Evolutionary conservation across 2,888 invertebrate species (phyloP), one percentile per base, ranked within the genome.

Genomic region (Mactromeris polynyma): DNA sequence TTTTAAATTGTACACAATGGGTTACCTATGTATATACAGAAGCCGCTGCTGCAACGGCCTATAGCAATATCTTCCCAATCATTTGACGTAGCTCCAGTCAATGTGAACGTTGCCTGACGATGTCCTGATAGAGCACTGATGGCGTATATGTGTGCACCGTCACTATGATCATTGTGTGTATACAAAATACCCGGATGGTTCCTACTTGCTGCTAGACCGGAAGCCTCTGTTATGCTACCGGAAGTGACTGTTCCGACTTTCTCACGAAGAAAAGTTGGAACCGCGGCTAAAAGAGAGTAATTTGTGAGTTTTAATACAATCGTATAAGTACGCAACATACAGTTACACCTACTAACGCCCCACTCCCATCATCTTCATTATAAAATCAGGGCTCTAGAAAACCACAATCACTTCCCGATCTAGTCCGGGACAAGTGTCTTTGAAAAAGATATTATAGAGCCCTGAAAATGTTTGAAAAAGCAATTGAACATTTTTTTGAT

Each of bases 11-110:
- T 2, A 6, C 80, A 64, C 17, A 36, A 64, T 36, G 9, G 19
- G 1, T 64, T 54, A 85, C 85, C 85, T 54, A 85, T 64, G 58
- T 80, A 85, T 21, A 85, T 69, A 51, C 88, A 90, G 31, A 42
- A 78, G 4, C 73, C 81, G 78, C 54, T 78, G 80, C 64, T 33
- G 73, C 94, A 94, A 17, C 87, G 87, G 0, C 93, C 94, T 9
- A 92, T 80, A 40, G 93, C 92, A 17, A 94, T 81, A 80, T 93
- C 93, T 77, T 94, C 94, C 91, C 91, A 93, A 86, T 94, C 93
- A 17, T 87, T 78, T 64, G 92, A 92, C 0, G 42, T 26, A 0
- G 86, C 91, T 1, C 86, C 86, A 4, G 33, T 73, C n/a, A 93
- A 84, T 38, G 78, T 80, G 14, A 89, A 33, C 17, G 84, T 80